A percentile compares a stretch with the other conserved stretches of the same genome.
Evolutionary conservation across 2,888 invertebrate genomes (phyloP).

Genomic region (Schrankia costaestrigalis): DNA sequence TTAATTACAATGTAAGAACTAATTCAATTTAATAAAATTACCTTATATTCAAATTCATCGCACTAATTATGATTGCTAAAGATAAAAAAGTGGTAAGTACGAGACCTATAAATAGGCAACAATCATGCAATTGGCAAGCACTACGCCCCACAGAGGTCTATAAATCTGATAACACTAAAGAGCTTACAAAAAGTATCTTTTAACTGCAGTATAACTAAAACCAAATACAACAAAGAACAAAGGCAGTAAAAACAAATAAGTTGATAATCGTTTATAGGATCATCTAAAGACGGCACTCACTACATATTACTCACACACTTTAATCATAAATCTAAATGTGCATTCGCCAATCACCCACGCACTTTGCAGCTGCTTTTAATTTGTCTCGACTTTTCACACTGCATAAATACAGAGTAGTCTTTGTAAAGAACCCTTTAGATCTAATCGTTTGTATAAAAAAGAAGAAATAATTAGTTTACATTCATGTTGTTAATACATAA

Average conservation of each 20-base stretch:
- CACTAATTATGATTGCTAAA: too few relatives aligned
- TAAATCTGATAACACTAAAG: too few relatives aligned
- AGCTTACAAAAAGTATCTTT: too few relatives aligned
- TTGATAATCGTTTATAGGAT: constrained; percentile 17
- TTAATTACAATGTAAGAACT: too few relatives aligned
- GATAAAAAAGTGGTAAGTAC: too few relatives aligned
- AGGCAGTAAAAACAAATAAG: constrained; percentile 5
- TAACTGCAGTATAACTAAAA: too few relatives aligned
- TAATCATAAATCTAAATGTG: constrained; percentile 67
- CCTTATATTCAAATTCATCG: too few relatives aligned
- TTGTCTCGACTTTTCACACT: constrained; percentile 63
- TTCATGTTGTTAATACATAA: constrained; percentile 8
- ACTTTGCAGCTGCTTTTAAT: constrained; percentile 70
- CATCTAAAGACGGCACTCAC: constrained; percentile 24
- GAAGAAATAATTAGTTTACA: constrained; percentile 22
- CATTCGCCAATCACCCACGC: constrained; percentile 58
- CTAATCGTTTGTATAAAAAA: constrained; percentile 32
- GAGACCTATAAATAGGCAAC: too few relatives aligned
- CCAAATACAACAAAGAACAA: constrained; percentile 1
- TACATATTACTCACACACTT: constrained; percentile 32
- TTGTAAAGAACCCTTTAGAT: constrained; percentile 35
- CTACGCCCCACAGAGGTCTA: too few relatives aligned
- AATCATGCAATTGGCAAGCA: too few relatives aligned
- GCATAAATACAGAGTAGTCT: constrained; percentile 33
- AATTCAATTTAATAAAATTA: too few relatives aligned